Base-by-base conservation (phyloP, 2,113 vertebrate genomes). In the Dipodomys spectabilis region DNA sequence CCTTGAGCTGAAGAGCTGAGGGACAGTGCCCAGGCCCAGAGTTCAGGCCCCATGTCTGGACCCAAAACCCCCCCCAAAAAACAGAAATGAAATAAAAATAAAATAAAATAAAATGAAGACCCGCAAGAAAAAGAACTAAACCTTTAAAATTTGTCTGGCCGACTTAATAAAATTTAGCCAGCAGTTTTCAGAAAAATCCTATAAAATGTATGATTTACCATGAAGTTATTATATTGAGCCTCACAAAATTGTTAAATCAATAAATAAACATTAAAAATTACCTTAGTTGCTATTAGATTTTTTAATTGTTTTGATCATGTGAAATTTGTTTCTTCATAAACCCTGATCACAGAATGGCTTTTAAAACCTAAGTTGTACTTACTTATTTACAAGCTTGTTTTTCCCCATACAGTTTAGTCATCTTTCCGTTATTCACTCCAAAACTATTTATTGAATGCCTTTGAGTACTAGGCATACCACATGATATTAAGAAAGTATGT, bases 291-390 rank as follows among this genome's bases (percentile, higher is more conserved):
- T 75, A 90, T 73, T 72, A 69, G 39, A 28, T 88, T 94, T 86
- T 71, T 15, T 10, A 82, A 20, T 68, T 91, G 4, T 39, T 64
- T 82, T 81, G 64, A 45, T 90, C 68, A 72, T 6, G 22, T 78
- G 39, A 85, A 95, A 90, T 39, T 73, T 84, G 45, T 64, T 90
- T 16, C 25, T 84, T 93, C 35, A 82, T 90, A 92, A 81, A 75
- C 15, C 53, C 25, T 20, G 32, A 87, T 67, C 44, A 90, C 3
- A 92, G 45, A 90, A 90, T 35, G 35, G 16, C n/a, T 82, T 94
- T 68, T 13, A 85, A 87, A 95, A 82, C 72, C 4, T 6, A 5
- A 71, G 72, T 69, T 82, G 77, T 1, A 72, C 22, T 64, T 90
- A 74, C 23, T 79, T 93, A 25, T 82, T 95, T 71, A 73, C 15